Conservation (phyloP, 1,140 invertebrate genomes). For the Proales similis region DNA sequence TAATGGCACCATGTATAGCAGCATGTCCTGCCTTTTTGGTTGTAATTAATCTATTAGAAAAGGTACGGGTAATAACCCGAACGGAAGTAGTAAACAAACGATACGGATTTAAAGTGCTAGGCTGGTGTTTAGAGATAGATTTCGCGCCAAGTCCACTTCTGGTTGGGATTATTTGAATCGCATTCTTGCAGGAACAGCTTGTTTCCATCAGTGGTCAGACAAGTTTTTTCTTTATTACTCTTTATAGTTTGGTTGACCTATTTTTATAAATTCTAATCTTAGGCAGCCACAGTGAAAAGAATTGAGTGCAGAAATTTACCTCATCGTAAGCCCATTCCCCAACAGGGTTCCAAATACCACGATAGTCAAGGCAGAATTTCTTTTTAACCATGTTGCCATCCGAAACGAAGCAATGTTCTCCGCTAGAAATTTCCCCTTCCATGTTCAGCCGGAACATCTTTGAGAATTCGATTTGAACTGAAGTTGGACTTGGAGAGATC, state of each 20-base stretch:
- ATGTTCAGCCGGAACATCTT: conserved; percentile 35
- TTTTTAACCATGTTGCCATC: conserved; percentile 35
- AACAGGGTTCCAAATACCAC: conserved; percentile 35
- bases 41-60: too few relatives aligned
- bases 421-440: conserved; percentile 37
- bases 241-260: conserved; percentile 15
- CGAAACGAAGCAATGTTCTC: conserved; percentile 38
- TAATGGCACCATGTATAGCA: too few relatives aligned
- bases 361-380: conserved; percentile 37
- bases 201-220: conserved; percentile 17
- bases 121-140: conserved; percentile 38
- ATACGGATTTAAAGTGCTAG: too few relatives aligned
- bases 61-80: too few relatives aligned
- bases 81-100: too few relatives aligned
- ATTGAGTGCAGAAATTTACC: background rate
- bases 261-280: background rate
- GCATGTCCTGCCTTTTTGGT: too few relatives aligned
- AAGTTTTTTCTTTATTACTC: conserved; percentile 25
- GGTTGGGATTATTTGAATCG: conserved; percentile 22
- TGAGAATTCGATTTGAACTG: background rate
- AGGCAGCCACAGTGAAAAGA: background rate
- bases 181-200: conserved; percentile 12
- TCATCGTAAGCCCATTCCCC: conserved; percentile 32
- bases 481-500: background rate
- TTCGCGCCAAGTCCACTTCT: conserved; percentile 38